Base-by-base conservation (phyloP, 1,140 invertebrate genomes). In the Drosophila ironensis region DNA sequence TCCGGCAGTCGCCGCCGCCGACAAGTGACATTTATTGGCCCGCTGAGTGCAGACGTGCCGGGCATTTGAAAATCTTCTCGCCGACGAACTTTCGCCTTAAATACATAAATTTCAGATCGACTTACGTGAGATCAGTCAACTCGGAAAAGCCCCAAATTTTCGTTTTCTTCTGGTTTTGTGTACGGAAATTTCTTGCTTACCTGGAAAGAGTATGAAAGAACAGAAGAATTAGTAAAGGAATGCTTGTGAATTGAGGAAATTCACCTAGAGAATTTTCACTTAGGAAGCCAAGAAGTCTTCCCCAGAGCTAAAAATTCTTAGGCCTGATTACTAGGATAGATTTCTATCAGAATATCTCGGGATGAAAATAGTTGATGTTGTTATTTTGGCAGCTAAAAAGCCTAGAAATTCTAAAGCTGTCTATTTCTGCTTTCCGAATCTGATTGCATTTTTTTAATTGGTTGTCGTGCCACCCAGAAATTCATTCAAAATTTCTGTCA, bases 21-120 rank as follows among this genome's bases (percentile, higher is more conserved):
- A 57, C 80, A 87, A 86, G 75, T 86, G 80, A 86, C 80, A 80
- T 86, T 87, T 86, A 86, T 80, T 64, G 70, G n/a, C 20, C 28
- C 22, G 20, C 19, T 37, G 12, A n/a, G 8, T 17, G 50, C 16
- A 57, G 35, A 47, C 73, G 80, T 86, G 78, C 37, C 64, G 38
- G 11, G 78, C 78, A 67, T 80, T 42, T 33, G 27, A 22, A 54
- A 44, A 27, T 12, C 41, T 46, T 22, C 38, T 16, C 28, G 6
- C 35, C 44, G 33, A n/a, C n/a, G n/a, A 75, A 77, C 52, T 64
- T 69, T 69, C 19, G 66, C 44, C 45, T 56, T 12, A 27, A 33
- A 38, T 51, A 30, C 52, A 71, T 75, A 66, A 74, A 74, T 75
- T 61, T 57, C 9, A 44, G 41, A 51, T 44, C n/a, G 57, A 66